Evolutionary conservation across 2,113 vertebrate genomes (phyloP).

Genomic region (Lophura nycthemera): DNA sequence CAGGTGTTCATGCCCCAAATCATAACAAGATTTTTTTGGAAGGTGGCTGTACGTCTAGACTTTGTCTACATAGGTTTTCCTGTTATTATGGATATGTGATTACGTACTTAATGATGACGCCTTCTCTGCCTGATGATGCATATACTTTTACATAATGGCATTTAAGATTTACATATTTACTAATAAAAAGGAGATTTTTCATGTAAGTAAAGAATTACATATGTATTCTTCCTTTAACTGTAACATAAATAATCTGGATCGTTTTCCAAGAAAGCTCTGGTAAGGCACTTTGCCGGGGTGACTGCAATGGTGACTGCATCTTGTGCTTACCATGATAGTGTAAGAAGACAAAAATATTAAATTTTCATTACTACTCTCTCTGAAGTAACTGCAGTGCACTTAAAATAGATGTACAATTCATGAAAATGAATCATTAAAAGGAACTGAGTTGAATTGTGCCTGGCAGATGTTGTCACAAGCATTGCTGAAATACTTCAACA

Average conservation of each 20-base stretch:
- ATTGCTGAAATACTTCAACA: slow-evolving; percentile 36
- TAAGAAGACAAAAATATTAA: slow-evolving; percentile 19
- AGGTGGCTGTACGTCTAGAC: neutral
- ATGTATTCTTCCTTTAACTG: neutral
- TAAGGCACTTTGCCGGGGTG: neutral
- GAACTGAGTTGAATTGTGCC: slow-evolving; percentile 35
- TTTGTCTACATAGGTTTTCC: neutral
- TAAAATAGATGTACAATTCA: slow-evolving; percentile 53
- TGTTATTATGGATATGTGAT: slow-evolving; percentile 39
- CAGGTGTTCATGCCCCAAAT: neutral
- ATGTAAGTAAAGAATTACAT: slow-evolving; percentile 31
- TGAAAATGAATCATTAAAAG: slow-evolving; percentile 61
- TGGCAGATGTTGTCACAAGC: slow-evolving; percentile 62
- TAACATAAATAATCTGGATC: slow-evolving; percentile 30
- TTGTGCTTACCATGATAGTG: neutral
- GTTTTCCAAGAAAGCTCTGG: slow-evolving; percentile 5
- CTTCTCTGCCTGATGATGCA: slow-evolving; percentile 27
- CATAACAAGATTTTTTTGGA: neutral
- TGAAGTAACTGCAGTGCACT: slow-evolving; percentile 16
- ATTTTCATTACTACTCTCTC: slow-evolving; percentile 24
- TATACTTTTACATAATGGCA: slow-evolving; percentile 44
- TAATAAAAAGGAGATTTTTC: slow-evolving; percentile 20
- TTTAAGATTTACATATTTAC: slow-evolving; percentile 24
- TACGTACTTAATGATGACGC: slow-evolving; percentile 23
- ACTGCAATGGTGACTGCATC: neutral